A percentile compares a stretch with the other conserved stretches of the same genome.
Evolutionary conservation across 2,113 vertebrate species (phyloP).

Genomic region (Chionis minor): DNA sequence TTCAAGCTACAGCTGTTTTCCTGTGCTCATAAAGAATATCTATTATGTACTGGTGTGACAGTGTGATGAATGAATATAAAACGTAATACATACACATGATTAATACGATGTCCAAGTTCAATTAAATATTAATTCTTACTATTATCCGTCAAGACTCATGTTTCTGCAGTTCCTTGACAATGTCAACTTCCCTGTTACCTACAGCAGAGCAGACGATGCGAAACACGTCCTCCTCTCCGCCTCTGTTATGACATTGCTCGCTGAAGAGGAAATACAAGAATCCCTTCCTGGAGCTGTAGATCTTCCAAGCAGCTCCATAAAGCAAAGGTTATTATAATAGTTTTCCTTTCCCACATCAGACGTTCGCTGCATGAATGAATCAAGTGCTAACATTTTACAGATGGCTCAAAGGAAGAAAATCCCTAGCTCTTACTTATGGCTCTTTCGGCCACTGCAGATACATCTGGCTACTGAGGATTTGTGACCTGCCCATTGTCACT

Average conservation of each 20-base stretch:
- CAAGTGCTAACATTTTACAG: background rate
- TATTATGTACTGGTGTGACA: background rate
- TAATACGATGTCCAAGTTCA: background rate
- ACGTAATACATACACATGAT: background rate
- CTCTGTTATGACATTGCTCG: background rate
- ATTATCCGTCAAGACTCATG: background rate
- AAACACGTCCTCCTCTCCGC: background rate
- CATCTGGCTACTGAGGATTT: background rate
- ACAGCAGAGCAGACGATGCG: background rate
- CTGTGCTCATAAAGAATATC: background rate
- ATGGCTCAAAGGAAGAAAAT: background rate
- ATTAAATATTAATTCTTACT: slow-evolving; percentile 40
- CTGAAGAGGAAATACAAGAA: background rate
- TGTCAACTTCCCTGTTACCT: background rate
- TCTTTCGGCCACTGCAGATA: background rate
- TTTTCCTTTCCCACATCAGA: background rate
- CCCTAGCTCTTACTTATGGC: background rate
- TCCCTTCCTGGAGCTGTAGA: background rate
- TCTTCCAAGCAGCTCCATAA: background rate
- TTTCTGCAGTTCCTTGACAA: background rate
- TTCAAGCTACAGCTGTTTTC: background rate
- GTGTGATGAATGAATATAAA: background rate
- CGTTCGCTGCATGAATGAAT: background rate
- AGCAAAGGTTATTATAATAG: background rate
- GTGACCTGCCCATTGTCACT: background rate